Percentiles rank a stretch among this genome's conserved stretches.
Evolutionary conservation across 1,140 invertebrate species (phyloP).

Genomic region (Vanessa atalanta): DNA sequence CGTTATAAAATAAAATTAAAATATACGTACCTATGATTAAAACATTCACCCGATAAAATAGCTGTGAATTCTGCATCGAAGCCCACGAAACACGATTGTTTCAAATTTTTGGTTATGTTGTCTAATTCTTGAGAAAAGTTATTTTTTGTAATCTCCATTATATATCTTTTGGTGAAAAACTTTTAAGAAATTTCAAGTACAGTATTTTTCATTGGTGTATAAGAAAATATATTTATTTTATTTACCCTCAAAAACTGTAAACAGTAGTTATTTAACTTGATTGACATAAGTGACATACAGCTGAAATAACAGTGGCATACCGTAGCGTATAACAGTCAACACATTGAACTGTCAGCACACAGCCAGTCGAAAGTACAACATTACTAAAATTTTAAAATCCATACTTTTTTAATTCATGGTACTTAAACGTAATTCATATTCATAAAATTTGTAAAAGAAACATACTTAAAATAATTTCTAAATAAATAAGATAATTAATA

Average conservation of each 20-base stretch:
- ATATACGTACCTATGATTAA: constrained; percentile 78
- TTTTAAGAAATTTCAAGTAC: not conserved
- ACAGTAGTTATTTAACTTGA: too few species aligned
- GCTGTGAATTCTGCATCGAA: constrained; percentile 87
- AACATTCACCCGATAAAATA: constrained; percentile 74
- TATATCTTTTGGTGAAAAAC: not conserved
- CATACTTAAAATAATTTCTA: too few species aligned
- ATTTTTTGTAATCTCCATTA: constrained; percentile 77
- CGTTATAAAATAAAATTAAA: not conserved
- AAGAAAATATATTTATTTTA: not conserved
- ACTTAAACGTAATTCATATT: too few species aligned
- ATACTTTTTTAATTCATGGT: too few species aligned
- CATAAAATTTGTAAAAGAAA: too few species aligned
- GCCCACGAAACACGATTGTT: constrained; percentile 81
- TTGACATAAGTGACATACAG: too few species aligned
- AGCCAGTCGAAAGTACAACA: too few species aligned
- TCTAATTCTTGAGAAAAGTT: constrained; percentile 81
- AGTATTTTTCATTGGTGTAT: not conserved
- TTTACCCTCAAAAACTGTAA: not conserved
- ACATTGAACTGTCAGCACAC: too few species aligned
- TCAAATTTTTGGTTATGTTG: constrained; percentile 75
- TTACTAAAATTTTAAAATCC: too few species aligned
- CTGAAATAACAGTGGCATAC: too few species aligned
- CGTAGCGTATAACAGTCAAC: too few species aligned
- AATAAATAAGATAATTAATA: too few species aligned